A percentile compares a stretch with the other conserved stretches of the same genome.
Conservation (phyloP, 1,140 invertebrate genomes). For the Rhagoletis pomonella region DNA sequence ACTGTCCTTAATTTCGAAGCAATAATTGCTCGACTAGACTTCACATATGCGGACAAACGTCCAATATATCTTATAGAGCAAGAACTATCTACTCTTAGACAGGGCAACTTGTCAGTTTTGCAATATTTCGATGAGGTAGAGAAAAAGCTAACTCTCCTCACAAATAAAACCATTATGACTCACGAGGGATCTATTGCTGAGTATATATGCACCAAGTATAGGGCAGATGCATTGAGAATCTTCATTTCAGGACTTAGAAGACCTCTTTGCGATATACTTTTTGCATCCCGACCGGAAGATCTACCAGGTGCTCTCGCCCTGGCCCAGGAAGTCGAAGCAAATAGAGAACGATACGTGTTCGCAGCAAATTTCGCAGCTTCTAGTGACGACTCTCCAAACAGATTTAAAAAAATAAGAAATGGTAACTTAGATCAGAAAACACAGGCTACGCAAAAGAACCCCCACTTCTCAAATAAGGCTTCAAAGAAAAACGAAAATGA, state of each 20-base stretch:
- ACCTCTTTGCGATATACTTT: constrained; percentile 33
- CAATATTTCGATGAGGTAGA: constrained; percentile 57
- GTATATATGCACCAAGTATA: not conserved
- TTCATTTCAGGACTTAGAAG: constrained; percentile 15
- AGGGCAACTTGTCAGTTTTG: constrained; percentile 44
- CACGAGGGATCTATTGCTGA: not conserved
- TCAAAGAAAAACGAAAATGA: no score
- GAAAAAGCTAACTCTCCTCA: constrained; percentile 56
- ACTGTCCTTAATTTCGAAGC: constrained; percentile 60
- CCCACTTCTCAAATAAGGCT: not conserved
- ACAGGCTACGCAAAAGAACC: not conserved
- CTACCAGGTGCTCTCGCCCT: not conserved
- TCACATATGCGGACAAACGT: constrained; percentile 57
- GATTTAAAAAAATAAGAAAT: not conserved
- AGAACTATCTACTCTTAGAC: constrained; percentile 55
- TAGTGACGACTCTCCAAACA: not conserved
- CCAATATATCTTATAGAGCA: constrained; percentile 56
- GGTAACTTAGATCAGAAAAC: not conserved
- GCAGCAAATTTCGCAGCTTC: not conserved
- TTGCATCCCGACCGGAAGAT: constrained; percentile 4
- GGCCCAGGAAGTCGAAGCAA: constrained; percentile 22
- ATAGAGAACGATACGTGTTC: constrained; percentile 15
- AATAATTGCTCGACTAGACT: constrained; percentile 57
- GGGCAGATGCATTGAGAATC: not conserved
- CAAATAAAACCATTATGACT: constrained; percentile 57